Percentiles rank a stretch among this genome's conserved stretches.
phyloP scores from a whole-genome alignment of 1,140 invertebrate species.

The Danaus melanippus region DNA sequence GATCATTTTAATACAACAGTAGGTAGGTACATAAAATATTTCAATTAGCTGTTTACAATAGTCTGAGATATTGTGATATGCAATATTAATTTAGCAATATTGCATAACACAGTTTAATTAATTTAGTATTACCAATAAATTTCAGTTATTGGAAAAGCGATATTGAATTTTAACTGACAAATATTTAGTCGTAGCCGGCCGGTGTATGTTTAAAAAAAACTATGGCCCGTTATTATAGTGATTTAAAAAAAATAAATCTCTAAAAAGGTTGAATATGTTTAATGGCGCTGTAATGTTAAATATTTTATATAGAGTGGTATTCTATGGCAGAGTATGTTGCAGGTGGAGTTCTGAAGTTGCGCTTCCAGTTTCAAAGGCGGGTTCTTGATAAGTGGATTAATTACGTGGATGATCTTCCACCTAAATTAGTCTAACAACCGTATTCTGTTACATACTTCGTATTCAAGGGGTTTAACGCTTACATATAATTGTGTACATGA shows the following conservation, averaged over 20 bases:
- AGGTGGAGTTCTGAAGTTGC: constrained; percentile 29
- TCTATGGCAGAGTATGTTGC: neutral
- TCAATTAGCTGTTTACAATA: constrained; percentile 18
- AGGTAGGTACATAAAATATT: constrained; percentile 11
- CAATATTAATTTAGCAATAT: constrained; percentile 16
- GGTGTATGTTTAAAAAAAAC: neutral
- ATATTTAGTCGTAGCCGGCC: constrained; percentile 10
- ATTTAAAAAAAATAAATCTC: too few species aligned
- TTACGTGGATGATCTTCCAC: constrained; percentile 60
- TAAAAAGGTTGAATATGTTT: too few species aligned
- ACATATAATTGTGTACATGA: neutral
- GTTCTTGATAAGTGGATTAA: constrained; percentile 62
- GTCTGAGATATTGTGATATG: constrained; percentile 16
- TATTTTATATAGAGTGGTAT: too few species aligned
- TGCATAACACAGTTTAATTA: too few species aligned
- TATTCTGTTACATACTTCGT: constrained; percentile 46
- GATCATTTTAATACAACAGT: too few species aligned
- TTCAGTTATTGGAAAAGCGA: constrained; percentile 14
- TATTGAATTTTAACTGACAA: constrained; percentile 15
- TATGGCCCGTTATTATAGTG: neutral
- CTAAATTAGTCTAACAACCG: constrained; percentile 62
- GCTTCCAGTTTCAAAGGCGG: constrained; percentile 60
- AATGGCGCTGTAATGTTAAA: too few species aligned
- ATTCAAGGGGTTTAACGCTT: constrained; percentile 1
- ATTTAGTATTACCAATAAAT: too few species aligned